Evolutionary conservation across 2,113 vertebrate species (phyloP).

Genomic region (Pluvialis apricaria): DNA sequence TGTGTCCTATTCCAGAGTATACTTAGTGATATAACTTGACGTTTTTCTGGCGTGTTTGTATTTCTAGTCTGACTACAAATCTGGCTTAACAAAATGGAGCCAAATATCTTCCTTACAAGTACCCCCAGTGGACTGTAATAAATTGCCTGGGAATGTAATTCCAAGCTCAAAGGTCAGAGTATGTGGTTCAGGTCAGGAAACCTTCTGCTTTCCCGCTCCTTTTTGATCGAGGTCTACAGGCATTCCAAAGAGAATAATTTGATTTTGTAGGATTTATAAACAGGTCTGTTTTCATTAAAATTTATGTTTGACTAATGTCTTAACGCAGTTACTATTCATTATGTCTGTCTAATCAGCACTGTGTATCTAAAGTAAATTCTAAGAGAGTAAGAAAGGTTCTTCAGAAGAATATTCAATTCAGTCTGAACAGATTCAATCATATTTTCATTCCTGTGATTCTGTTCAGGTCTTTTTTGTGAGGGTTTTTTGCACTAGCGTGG

Average conservation of each 20-base stretch:
- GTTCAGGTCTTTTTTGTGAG: not conserved
- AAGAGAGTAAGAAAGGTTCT: not conserved
- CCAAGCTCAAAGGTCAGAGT: slow-evolving; percentile 13
- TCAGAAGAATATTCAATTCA: not conserved
- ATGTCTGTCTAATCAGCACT: not conserved
- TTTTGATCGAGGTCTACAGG: not conserved
- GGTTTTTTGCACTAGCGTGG: not conserved
- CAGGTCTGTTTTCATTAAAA: not conserved
- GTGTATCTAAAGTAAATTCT: not conserved
- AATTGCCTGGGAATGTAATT: slow-evolving; percentile 35
- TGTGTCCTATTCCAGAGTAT: not conserved
- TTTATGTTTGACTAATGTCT: not conserved
- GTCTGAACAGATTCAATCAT: not conserved
- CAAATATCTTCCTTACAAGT: slow-evolving; percentile 1
- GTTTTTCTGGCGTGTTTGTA: not conserved
- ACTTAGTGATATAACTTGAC: not conserved
- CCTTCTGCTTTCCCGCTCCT: slow-evolving; percentile 14
- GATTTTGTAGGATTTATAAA: not conserved
- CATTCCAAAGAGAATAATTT: not conserved
- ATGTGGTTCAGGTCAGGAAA: slow-evolving; percentile 19
- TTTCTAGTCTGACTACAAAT: slow-evolving; percentile 20
- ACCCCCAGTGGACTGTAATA: not conserved
- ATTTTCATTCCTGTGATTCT: not conserved
- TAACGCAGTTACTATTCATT: not conserved
- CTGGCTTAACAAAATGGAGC: not conserved